Conservation (phyloP, 2,113 vertebrate genomes). For the Semnornis frantzii region DNA sequence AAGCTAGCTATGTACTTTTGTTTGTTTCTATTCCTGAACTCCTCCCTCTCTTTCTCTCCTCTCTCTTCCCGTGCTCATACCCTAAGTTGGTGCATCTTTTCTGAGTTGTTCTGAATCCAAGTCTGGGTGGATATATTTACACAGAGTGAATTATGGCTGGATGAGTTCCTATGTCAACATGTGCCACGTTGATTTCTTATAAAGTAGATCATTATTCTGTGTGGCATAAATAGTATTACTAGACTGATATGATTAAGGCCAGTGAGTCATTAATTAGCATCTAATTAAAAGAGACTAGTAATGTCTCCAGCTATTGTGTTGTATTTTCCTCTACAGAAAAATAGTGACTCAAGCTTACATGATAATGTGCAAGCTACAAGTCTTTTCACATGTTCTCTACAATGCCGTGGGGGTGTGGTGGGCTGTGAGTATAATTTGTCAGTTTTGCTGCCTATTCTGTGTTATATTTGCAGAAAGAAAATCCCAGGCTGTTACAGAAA, state of each 20-base stretch:
- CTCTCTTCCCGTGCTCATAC: background rate
- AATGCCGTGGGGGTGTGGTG: background rate
- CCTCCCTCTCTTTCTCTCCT: background rate
- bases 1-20: background rate
- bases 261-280: slow-evolving; percentile 77
- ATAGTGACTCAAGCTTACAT: slow-evolving; percentile 16
- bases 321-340: slow-evolving; percentile 51
- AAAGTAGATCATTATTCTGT: slow-evolving; percentile 77
- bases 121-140: slow-evolving; percentile 72
- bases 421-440: background rate
- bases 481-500: background rate
- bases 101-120: slow-evolving; percentile 67
- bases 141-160: slow-evolving; percentile 71
- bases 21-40: background rate
- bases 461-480: background rate
- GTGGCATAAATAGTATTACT: slow-evolving; percentile 76
- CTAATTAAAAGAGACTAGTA: slow-evolving; percentile 75
- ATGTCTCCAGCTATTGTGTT: slow-evolving; percentile 56
- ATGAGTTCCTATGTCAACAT: slow-evolving; percentile 73
- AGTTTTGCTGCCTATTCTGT: background rate
- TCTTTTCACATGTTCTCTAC: background rate
- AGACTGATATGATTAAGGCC: slow-evolving; percentile 77
- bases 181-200: slow-evolving; percentile 69
- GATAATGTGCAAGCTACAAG: background rate
- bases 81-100: slow-evolving; percentile 1